Conservation (phyloP, 2,888 invertebrate species). For the Temnothorax ravouxi region DNA sequence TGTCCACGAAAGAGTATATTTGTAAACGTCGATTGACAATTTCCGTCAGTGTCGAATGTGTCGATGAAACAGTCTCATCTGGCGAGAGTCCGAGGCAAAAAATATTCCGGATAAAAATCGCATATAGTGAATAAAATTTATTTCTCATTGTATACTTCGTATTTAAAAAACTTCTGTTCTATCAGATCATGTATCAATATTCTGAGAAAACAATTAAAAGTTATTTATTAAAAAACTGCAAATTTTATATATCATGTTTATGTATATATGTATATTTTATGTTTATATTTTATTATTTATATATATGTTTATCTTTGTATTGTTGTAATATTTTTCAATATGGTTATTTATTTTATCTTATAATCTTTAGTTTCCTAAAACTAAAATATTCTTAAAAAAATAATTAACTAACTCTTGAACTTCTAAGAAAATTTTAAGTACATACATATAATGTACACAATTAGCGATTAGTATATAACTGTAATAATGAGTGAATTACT, state of each 20-base stretch:
- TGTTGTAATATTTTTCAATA: neutral
- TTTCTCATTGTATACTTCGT: neutral
- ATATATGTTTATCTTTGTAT: neutral
- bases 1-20: constrained; percentile 25
- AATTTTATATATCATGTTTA: neutral
- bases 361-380: neutral
- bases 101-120: constrained; percentile 14
- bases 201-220: neutral
- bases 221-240: neutral
- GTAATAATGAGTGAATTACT: constrained; percentile 2
- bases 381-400: neutral
- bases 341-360: neutral
- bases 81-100: neutral
- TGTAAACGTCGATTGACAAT: constrained; percentile 32
- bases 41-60: constrained; percentile 14
- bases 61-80: neutral
- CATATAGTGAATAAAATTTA: neutral
- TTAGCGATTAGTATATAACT: constrained; percentile 9
- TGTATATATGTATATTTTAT: neutral
- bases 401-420: neutral
- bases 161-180: neutral
- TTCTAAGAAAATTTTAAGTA: neutral
- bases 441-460: neutral
- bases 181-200: neutral
- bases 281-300: neutral